Evolutionary conservation across 2,797 vertebrate species (phyloP).

Genomic region (Meda fulgida): DNA sequence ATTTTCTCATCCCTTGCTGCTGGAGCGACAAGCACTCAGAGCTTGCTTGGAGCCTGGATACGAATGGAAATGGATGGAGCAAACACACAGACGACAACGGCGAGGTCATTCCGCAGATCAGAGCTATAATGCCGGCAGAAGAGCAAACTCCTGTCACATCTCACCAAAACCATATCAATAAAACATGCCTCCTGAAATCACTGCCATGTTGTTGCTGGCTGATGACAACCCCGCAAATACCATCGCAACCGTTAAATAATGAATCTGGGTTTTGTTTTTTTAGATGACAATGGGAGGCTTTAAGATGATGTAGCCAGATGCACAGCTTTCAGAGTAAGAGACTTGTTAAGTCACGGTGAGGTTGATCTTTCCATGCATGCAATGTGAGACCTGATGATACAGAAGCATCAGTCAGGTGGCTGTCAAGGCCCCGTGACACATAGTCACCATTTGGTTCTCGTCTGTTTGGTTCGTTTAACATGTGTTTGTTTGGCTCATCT

Average conservation of each 20-base stretch:
- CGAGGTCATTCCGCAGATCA: slow-evolving; percentile 33
- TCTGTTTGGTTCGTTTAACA: neutral
- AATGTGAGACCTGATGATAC: slow-evolving; percentile 36
- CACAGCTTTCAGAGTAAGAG: neutral
- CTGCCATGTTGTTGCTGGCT: slow-evolving; percentile 45
- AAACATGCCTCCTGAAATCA: slow-evolving; percentile 64
- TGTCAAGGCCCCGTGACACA: slow-evolving; percentile 6
- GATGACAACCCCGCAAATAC: slow-evolving; percentile 65
- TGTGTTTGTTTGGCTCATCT: neutral
- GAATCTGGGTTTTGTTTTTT: slow-evolving; percentile 34
- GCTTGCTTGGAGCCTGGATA: neutral
- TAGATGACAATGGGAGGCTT: slow-evolving; percentile 33
- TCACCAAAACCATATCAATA: slow-evolving; percentile 57
- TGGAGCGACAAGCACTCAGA: slow-evolving; percentile 54
- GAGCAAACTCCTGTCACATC: slow-evolving; percentile 54
- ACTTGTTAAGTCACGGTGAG: slow-evolving; percentile 42
- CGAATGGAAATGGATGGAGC: slow-evolving; percentile 43
- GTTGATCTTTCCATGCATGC: slow-evolving; percentile 33
- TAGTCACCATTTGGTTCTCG: slow-evolving; percentile 5
- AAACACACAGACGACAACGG: slow-evolving; percentile 34
- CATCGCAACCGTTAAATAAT: slow-evolving; percentile 68
- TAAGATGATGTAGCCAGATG: slow-evolving; percentile 22
- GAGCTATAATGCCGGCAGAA: slow-evolving; percentile 49
- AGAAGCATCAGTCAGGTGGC: slow-evolving; percentile 26
- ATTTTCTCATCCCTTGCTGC: slow-evolving; percentile 57